Percentiles rank a stretch among this genome's conserved stretches.
These are phyloP conservation scores for Exaiptasia diaphana DNA, from an alignment of 64 coral and sea anemone species.

Conservation along the genomic window DNA sequence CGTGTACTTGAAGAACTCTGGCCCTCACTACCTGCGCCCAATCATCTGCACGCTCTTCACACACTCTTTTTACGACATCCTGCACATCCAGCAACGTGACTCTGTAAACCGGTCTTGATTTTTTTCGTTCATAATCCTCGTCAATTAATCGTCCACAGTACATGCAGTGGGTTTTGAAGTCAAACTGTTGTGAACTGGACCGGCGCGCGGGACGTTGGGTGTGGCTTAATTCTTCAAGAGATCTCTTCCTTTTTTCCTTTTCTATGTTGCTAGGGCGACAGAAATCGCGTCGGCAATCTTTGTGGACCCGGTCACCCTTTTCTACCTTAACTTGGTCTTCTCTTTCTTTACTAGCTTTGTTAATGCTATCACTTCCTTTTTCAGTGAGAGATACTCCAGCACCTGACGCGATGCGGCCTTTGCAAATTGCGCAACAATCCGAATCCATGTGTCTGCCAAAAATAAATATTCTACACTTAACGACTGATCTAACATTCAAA, in stretches of 20 bases:
- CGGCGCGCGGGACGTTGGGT: background rate
- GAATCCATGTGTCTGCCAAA: slow-evolving; percentile 37
- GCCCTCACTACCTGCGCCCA: slow-evolving; percentile 42
- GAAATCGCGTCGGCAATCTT: slow-evolving; percentile 22
- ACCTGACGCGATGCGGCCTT: background rate
- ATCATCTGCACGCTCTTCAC: slow-evolving; percentile 10
- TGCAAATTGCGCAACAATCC: slow-evolving; percentile 48
- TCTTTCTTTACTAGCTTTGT: slow-evolving; percentile 28
- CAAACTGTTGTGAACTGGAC: background rate
- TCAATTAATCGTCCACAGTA: slow-evolving; percentile 38
- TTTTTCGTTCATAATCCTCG: slow-evolving; percentile 11
- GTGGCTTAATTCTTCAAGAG: background rate
- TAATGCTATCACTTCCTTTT: slow-evolving; percentile 35
- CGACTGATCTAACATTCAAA: no score
- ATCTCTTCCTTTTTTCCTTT: background rate
- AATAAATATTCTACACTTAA: no score
- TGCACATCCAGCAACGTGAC: slow-evolving; percentile 33
- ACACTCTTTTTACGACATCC: slow-evolving; percentile 3
- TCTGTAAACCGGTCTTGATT: slow-evolving; percentile 14
- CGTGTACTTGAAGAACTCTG: slow-evolving; percentile 2
- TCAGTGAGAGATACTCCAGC: slow-evolving; percentile 13
- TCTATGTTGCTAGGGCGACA: slow-evolving; percentile 23
- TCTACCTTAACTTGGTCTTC: slow-evolving; percentile 4
- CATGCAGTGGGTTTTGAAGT: slow-evolving; percentile 26
- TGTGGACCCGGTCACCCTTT: slow-evolving; percentile 38